Evolutionary conservation across 2,888 invertebrate genomes (phyloP).

Genomic region (Polietes domitor): DNA sequence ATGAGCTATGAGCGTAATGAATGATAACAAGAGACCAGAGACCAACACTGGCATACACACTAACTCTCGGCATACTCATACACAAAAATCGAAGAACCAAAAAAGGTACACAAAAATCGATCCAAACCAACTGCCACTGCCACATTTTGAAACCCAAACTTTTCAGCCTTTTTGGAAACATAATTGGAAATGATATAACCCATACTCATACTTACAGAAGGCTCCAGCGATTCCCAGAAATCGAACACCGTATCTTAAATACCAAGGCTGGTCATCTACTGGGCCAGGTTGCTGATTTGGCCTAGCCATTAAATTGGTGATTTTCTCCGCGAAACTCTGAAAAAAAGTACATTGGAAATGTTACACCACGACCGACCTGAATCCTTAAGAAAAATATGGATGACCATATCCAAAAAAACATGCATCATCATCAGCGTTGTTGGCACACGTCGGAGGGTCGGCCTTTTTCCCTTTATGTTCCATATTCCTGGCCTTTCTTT

Average conservation of each 20-base stretch:
- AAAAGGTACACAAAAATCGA: slow-evolving; percentile 77
- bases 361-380: neutral
- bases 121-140: slow-evolving; percentile 65
- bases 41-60: slow-evolving; percentile 59
- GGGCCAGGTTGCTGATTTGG: slow-evolving; percentile 85
- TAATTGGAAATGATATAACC: neutral
- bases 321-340: slow-evolving; percentile 86
- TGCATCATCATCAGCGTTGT: slow-evolving; percentile 74
- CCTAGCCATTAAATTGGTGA: slow-evolving; percentile 89
- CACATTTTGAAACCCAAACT: neutral
- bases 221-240: slow-evolving; percentile 92
- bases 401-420: slow-evolving; percentile 72
- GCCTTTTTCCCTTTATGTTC: too few relatives aligned
- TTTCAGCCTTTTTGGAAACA: neutral
- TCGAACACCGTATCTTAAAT: slow-evolving; percentile 93
- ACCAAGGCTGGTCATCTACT: slow-evolving; percentile 90
- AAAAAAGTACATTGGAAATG: slow-evolving; percentile 1
- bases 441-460: neutral
- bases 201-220: slow-evolving; percentile 85
- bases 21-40: slow-evolving; percentile 70
- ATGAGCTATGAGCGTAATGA: slow-evolving; percentile 14
- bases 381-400: neutral
- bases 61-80: slow-evolving; percentile 31
- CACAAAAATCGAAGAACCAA: slow-evolving; percentile 69
- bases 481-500: neutral